These are phyloP conservation scores for Gnatocerus cornutus DNA, from an alignment of 2,888 invertebrate genomes.

Conservation along the genomic window DNA sequence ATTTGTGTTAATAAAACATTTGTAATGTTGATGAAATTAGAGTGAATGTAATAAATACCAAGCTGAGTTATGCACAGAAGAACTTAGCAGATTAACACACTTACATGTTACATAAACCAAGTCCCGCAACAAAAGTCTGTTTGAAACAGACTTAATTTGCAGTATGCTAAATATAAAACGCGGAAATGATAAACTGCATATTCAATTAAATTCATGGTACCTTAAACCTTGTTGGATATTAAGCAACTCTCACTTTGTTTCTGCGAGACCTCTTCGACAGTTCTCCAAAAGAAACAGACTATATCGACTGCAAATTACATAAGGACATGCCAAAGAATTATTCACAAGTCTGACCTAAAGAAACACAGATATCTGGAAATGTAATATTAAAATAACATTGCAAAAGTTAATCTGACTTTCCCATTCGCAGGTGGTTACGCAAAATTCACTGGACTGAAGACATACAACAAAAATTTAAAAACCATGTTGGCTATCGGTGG, in stretches of 20 bases:
- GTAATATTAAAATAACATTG: constrained; percentile 23
- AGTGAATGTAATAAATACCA: too few species aligned
- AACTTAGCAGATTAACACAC: too few species aligned
- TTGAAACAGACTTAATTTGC: too few species aligned
- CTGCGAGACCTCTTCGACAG: constrained; percentile 13
- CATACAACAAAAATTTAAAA: constrained; percentile 93
- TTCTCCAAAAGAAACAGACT: constrained; percentile 19
- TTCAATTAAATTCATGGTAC: constrained; percentile 15
- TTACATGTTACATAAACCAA: too few species aligned
- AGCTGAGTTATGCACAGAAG: too few species aligned
- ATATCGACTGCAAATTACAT: constrained; percentile 29
- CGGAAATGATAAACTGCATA: constrained; percentile 15
- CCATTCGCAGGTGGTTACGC: constrained; percentile 86
- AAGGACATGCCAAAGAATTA: not conserved
- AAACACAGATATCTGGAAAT: constrained; percentile 12
- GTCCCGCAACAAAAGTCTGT: too few species aligned
- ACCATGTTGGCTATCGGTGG: constrained; percentile 93
- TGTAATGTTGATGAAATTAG: too few species aligned
- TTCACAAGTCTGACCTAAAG: constrained; percentile 1
- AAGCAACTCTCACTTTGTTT: constrained; percentile 9
- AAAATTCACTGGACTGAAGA: constrained; percentile 93
- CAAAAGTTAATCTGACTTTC: constrained; percentile 34
- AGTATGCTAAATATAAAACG: constrained; percentile 5
- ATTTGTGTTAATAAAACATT: too few species aligned
- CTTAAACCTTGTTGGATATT: constrained; percentile 12